Percentiles rank a stretch among this genome's conserved stretches.
Evolutionary conservation across 2,888 invertebrate genomes (phyloP).

Genomic region (Drosophila meridiana): DNA sequence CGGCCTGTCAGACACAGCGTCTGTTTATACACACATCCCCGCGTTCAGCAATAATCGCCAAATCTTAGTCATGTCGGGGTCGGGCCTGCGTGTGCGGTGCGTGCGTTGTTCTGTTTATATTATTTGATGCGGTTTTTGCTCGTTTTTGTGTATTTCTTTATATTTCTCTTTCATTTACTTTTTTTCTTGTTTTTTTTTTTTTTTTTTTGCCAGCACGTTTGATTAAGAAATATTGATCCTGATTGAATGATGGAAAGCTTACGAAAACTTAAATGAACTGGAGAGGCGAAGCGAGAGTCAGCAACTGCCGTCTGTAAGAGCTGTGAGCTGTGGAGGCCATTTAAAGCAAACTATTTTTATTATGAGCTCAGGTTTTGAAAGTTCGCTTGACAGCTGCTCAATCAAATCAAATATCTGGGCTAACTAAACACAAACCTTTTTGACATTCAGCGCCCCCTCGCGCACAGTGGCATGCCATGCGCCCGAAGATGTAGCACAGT

Average conservation of each 20-base stretch:
- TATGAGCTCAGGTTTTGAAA: constrained; percentile 71
- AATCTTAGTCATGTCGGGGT: constrained; percentile 54
- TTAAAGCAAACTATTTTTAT: constrained; percentile 51
- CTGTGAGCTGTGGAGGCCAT: constrained; percentile 36
- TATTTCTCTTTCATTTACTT: constrained; percentile 1
- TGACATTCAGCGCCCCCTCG: constrained; percentile 44
- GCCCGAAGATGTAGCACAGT: constrained; percentile 33
- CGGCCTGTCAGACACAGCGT: constrained; percentile 62
- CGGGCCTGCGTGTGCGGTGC: constrained; percentile 29
- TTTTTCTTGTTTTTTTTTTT: constrained; percentile 24
- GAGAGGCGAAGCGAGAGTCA: neutral
- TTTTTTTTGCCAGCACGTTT: constrained; percentile 49
- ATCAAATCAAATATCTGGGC: constrained; percentile 80
- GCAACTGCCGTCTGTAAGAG: constrained; percentile 5
- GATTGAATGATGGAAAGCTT: constrained; percentile 81
- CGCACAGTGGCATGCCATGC: constrained; percentile 22
- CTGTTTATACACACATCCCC: constrained; percentile 50
- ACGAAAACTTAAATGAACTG: constrained; percentile 56
- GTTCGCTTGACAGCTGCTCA: constrained; percentile 76
- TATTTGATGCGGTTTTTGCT: constrained; percentile 36
- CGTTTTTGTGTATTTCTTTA: constrained; percentile 18
- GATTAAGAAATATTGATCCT: constrained; percentile 81
- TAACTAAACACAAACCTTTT: constrained; percentile 79
- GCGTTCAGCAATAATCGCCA: constrained; percentile 41
- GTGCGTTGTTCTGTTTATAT: constrained; percentile 46